A percentile compares a stretch with the other conserved stretches of the same genome.
Evolutionary conservation across 2,888 invertebrate species (phyloP).

Genomic region (Acanthosepion esculentum): DNA sequence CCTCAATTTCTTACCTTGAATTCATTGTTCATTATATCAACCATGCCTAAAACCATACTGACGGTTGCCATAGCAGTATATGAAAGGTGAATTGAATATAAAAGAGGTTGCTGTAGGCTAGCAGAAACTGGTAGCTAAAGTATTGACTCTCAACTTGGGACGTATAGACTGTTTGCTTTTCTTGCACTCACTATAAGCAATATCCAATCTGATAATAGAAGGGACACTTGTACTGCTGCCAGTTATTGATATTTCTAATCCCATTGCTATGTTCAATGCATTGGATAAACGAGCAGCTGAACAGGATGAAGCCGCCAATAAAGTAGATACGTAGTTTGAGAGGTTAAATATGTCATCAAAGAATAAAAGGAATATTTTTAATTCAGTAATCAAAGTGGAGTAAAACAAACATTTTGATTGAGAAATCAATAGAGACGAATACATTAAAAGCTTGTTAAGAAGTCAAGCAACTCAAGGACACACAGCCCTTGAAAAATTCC

Average conservation of each 20-base stretch:
- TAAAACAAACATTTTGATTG: neutral
- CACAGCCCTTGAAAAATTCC: constrained; percentile 43
- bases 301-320: neutral
- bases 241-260: constrained; percentile 47
- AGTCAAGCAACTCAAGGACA: constrained; percentile 42
- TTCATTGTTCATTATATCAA: constrained; percentile 45
- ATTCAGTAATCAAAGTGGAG: neutral
- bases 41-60: constrained; percentile 46
- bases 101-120: neutral
- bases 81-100: neutral
- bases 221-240: constrained; percentile 47
- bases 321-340: neutral
- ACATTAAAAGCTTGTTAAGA: neutral
- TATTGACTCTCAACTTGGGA: constrained; percentile 40
- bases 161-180: constrained; percentile 37
- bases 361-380: neutral
- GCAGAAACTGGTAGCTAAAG: constrained; percentile 25
- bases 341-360: neutral
- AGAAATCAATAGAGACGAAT: neutral
- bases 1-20: constrained; percentile 37
- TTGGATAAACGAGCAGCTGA: constrained; percentile 34
- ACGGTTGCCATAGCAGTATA: constrained; percentile 35
- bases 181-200: constrained; percentile 40
- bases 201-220: constrained; percentile 46
- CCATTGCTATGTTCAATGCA: constrained; percentile 40